These are phyloP conservation scores for Drosophila biarmipes DNA, from an alignment of 1,140 invertebrate genomes.

Conservation along the genomic window DNA sequence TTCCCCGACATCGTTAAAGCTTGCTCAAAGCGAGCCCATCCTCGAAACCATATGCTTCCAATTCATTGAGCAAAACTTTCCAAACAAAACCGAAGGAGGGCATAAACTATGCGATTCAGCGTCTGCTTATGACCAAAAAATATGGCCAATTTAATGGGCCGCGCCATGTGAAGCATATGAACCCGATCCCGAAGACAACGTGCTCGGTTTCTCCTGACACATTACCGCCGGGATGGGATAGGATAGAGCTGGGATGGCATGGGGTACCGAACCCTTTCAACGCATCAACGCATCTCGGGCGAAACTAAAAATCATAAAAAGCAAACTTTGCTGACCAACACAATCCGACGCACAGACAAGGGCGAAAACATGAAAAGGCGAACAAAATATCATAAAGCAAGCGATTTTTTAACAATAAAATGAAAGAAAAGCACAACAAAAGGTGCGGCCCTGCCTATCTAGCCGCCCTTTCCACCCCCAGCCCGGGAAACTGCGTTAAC, in stretches of 20 bases:
- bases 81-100: constrained; percentile 1
- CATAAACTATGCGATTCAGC: constrained; percentile 43
- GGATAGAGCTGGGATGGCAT: background rate
- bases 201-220: constrained; percentile 4
- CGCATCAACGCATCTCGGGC: constrained; percentile 40
- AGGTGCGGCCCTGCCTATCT: constrained; percentile 20
- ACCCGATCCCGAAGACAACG: constrained; percentile 31
- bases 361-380: constrained; percentile 24
- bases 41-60: constrained; percentile 20
- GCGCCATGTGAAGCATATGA: constrained; percentile 31
- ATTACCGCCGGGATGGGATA: constrained; percentile 7
- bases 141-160: constrained; percentile 46
- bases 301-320: constrained; percentile 51
- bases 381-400: constrained; percentile 48
- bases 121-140: constrained; percentile 51
- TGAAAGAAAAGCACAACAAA: constrained; percentile 46
- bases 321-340: constrained; percentile 45
- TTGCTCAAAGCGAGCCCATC: background rate
- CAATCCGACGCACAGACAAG: constrained; percentile 9
- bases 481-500: constrained; percentile 15
- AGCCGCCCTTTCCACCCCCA: background rate
- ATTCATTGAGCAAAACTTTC: constrained; percentile 36
- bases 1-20: background rate
- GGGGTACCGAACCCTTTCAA: constrained; percentile 29
- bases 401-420: constrained; percentile 55